Conservation (phyloP, 2,113 vertebrate species). For the Pandion haliaetus region DNA sequence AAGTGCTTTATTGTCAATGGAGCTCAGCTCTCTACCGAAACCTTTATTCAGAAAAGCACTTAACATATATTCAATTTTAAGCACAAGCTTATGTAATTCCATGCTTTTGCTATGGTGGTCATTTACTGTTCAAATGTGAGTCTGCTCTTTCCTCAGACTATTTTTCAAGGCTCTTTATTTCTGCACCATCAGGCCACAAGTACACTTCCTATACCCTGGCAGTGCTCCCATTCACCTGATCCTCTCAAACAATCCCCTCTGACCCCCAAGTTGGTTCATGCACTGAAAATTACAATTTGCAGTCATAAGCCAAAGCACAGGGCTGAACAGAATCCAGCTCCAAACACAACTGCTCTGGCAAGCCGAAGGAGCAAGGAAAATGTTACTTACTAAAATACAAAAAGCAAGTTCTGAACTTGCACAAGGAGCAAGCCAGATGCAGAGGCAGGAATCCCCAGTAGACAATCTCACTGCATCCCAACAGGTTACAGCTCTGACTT, state of each 20-base stretch:
- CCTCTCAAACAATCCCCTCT: neutral
- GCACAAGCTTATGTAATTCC: neutral
- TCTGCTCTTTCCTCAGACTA: neutral
- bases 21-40: neutral
- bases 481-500: neutral
- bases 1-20: neutral
- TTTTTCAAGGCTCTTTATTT: neutral
- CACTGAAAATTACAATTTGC: neutral
- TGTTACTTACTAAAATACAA: neutral
- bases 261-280: neutral
- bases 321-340: neutral
- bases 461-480: neutral
- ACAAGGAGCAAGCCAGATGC: neutral
- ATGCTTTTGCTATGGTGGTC: neutral
- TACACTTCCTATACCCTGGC: neutral
- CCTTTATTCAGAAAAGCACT: neutral
- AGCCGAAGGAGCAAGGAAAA: neutral
- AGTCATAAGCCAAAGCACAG: neutral
- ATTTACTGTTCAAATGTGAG: neutral
- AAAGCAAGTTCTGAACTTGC: constrained; percentile 1
- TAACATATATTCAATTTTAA: neutral
- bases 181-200: neutral
- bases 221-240: neutral
- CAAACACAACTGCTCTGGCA: neutral
- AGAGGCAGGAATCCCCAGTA: neutral